Evolutionary conservation across 2,113 vertebrate genomes (phyloP).

Genomic region (Xyrauchen texanus): DNA sequence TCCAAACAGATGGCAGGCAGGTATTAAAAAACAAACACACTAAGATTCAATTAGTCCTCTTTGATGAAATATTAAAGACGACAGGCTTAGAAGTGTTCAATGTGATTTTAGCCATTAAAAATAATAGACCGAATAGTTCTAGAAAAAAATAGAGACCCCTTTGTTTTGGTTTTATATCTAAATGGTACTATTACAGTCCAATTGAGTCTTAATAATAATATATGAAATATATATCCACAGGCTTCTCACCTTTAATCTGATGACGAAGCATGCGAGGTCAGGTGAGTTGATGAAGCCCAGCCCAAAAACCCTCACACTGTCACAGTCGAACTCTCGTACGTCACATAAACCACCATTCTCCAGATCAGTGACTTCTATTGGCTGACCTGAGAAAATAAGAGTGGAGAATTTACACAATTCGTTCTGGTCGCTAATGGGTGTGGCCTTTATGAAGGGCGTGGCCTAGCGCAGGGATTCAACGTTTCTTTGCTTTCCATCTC

Average conservation of each 20-base stretch:
- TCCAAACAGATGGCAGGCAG: constrained; percentile 44
- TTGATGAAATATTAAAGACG: constrained; percentile 43
- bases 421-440: too few relatives aligned
- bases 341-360: constrained; percentile 73
- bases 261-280: constrained; percentile 71
- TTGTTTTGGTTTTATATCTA: too few relatives aligned
- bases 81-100: neutral
- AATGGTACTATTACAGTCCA: too few relatives aligned
- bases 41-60: constrained; percentile 23
- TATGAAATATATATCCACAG: too few relatives aligned
- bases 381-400: constrained; percentile 48
- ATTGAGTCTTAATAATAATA: too few relatives aligned
- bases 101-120: neutral
- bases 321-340: constrained; percentile 61
- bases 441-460: too few relatives aligned
- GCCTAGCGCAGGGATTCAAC: too few relatives aligned
- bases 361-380: constrained; percentile 69
- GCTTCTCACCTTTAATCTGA: constrained; percentile 70
- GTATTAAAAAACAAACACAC: constrained; percentile 33
- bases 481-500: too few relatives aligned
- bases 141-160: neutral
- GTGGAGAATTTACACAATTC: neutral
- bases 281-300: constrained; percentile 65
- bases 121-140: neutral
- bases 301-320: constrained; percentile 63